Evolutionary conservation across 2,113 vertebrate genomes (phyloP).

Genomic region (Anthoscopus minutus): DNA sequence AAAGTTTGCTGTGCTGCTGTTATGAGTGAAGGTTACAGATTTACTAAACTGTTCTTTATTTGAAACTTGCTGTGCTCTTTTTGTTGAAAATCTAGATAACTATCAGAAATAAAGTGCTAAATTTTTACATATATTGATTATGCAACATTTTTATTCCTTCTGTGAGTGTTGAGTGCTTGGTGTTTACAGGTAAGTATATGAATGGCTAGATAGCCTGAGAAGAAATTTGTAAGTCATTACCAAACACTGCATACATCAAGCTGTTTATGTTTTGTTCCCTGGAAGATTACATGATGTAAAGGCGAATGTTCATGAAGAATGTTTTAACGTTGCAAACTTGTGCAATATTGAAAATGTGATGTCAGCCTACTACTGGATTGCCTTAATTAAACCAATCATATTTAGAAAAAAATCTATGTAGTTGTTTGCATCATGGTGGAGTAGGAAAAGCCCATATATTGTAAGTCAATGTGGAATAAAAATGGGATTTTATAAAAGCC

Average conservation of each 20-base stretch:
- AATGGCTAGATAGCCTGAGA: neutral
- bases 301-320: neutral
- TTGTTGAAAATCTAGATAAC: neutral
- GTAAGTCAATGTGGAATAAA: neutral
- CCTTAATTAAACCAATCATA: neutral
- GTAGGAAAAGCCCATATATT: neutral
- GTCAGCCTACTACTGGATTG: neutral
- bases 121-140: neutral
- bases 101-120: neutral
- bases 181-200: neutral
- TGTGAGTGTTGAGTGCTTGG: neutral
- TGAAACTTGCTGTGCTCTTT: neutral
- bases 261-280: neutral
- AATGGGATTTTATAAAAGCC: neutral
- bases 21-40: neutral
- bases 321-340: neutral
- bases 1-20: conserved; percentile 52
- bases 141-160: neutral
- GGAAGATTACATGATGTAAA: neutral
- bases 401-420: neutral
- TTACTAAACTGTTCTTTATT: neutral
- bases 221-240: neutral
- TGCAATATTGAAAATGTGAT: neutral
- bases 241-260: neutral
- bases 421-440: neutral